Base-by-base conservation (phyloP, 2,888 invertebrate genomes). In the Drosophila tripunctata region DNA sequence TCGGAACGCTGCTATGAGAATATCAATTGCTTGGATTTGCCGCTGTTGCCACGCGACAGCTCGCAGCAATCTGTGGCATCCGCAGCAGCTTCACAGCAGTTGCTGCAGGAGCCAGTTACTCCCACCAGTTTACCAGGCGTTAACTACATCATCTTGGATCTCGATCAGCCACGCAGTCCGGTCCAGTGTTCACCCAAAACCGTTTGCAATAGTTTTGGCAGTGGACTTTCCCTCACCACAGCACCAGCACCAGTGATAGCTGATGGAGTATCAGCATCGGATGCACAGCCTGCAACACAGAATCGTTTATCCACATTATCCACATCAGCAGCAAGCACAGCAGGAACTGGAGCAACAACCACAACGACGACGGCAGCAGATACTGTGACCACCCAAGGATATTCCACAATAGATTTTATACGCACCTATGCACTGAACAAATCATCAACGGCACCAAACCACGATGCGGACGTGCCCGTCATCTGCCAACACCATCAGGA, bases 351-450 rank as follows among this genome's bases (percentile, higher is more conserved):
- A 0, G 6, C 33, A 4, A 14, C 48, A 15, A 10, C 60, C 1
- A 22, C 43, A 0, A 6, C 33, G 4, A 14, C 48, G 14, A 10
- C 60, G 1, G 19, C 43, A 0, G 10, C 41, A 0, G 85, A 75
- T 0, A 19, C 64, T 0, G 47, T 70, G 3, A 38, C 51, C 8
- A 76, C 87, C 0, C 84, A 81, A 0, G 90, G 89, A 21, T 89
- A 89, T 33, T 89, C 90, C 4, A 88, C 96, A 1, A 99, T 98
- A 79, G 98, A 98, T 92, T 98, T 98, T 91, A 95, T 97, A 85
- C 96, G 96, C 92, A 98, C 98, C 0, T 96, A 95, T 52, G 98
- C 98, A 17, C 93, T 98, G 22, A 96, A 96, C 15, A 94, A 95
- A 88, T 96, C 96, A 0, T 65, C 87, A 3, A 64, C 67, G 4